A percentile compares a stretch with the other conserved stretches of the same genome.
Conservation (phyloP, 1,140 invertebrate species). For the Cephus cinctus region DNA sequence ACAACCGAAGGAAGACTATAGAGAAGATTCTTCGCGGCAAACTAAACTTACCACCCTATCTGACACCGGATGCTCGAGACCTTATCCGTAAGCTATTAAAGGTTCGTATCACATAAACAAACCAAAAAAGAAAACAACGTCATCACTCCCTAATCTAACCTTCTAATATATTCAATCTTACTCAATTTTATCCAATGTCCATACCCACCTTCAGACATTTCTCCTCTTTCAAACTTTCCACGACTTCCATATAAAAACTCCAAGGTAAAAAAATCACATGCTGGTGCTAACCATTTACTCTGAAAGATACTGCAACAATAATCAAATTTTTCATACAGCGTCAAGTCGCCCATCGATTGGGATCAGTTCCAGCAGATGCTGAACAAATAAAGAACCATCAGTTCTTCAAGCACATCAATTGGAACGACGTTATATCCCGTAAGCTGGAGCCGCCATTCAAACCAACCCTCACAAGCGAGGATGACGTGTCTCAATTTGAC, state of each 20-base stretch:
- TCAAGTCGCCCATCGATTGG: slow-evolving; percentile 70
- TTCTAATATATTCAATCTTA: too few species aligned
- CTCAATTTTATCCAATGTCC: too few species aligned
- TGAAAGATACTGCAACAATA: too few species aligned
- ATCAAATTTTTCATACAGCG: slow-evolving; percentile 57
- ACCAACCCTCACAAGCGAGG: slow-evolving; percentile 82
- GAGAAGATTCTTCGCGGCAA: slow-evolving; percentile 97
- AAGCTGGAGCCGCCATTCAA: slow-evolving; percentile 89
- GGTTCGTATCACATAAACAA: too few species aligned
- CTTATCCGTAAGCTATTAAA: slow-evolving; percentile 84
- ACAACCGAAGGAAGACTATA: slow-evolving; percentile 96
- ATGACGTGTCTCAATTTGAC: slow-evolving; percentile 98
- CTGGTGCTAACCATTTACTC: too few species aligned
- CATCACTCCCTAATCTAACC: too few species aligned
- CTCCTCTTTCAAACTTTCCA: too few species aligned
- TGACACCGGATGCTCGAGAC: slow-evolving; percentile 93
- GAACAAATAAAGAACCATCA: slow-evolving; percentile 84
- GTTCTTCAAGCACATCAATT: slow-evolving; percentile 93
- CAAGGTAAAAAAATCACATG: too few species aligned
- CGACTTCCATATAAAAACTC: too few species aligned
- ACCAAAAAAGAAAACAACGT: too few species aligned
- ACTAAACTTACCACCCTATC: slow-evolving; percentile 88
- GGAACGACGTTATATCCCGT: slow-evolving; percentile 85
- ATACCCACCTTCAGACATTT: too few species aligned
- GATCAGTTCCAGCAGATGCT: slow-evolving; percentile 79